Evolutionary conservation across 2,113 vertebrate species (phyloP).

Genomic region (Rattus rattus): DNA sequence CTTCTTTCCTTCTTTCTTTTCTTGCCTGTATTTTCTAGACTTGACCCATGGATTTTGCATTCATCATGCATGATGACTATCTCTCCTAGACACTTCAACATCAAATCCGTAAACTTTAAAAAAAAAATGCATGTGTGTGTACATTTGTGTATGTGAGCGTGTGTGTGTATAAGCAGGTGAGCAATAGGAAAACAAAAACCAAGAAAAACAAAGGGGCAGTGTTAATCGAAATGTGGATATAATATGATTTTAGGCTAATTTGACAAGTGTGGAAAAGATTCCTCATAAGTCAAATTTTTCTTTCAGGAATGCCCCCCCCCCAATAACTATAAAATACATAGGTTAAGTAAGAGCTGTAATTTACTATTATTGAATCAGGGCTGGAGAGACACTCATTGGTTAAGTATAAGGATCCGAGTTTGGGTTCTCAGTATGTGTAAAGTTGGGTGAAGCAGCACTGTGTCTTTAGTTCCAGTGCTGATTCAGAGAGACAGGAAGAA

Average conservation of each 20-base stretch:
- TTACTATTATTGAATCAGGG: not conserved
- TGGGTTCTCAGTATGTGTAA: not conserved
- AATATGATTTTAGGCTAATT: not conserved
- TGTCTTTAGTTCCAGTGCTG: not conserved
- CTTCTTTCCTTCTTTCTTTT: not conserved
- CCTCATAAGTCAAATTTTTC: not conserved
- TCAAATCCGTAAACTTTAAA: not conserved
- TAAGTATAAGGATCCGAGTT: not conserved
- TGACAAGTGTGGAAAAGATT: not conserved
- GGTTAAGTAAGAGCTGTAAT: not conserved
- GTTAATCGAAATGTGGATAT: not conserved
- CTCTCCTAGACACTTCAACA: not conserved
- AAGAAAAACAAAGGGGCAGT: not conserved
- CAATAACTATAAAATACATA: not conserved
- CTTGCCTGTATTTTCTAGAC: not conserved
- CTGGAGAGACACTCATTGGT: not conserved
- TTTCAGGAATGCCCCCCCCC: not conserved
- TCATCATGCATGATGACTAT: not conserved
- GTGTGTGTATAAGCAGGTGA: too few relatives aligned
- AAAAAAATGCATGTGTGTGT: not conserved
- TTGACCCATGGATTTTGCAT: not conserved
- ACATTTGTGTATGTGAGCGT: not conserved
- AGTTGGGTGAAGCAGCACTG: not conserved
- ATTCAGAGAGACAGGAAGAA: not conserved
- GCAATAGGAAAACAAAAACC: not conserved